Evolutionary conservation across 2,797 vertebrate species (phyloP).

Genomic region (Toxotes lorentzi): DNA sequence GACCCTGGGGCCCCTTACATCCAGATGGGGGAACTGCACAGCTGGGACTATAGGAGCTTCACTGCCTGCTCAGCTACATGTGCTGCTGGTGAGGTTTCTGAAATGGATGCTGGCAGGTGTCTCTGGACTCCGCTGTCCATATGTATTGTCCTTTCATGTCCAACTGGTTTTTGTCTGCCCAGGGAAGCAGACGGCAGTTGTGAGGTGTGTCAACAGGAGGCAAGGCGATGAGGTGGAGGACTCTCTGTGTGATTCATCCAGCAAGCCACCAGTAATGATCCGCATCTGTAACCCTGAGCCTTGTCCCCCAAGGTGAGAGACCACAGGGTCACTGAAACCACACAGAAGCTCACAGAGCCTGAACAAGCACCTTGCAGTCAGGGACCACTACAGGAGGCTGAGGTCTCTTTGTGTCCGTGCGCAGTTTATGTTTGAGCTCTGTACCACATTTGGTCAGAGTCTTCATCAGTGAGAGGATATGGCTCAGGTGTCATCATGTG

Average conservation of each 20-base stretch:
- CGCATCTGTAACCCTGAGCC: slow-evolving; percentile 87
- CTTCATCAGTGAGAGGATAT: too few species aligned
- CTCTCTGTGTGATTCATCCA: slow-evolving; percentile 83
- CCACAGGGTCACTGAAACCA: background rate
- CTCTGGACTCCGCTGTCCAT: background rate
- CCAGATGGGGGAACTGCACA: slow-evolving; percentile 73
- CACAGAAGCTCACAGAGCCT: background rate
- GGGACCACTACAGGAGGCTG: background rate
- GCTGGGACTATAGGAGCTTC: slow-evolving; percentile 93
- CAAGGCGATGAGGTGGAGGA: slow-evolving; percentile 84
- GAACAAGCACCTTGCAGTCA: background rate
- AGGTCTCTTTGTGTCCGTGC: background rate
- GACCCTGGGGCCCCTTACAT: slow-evolving; percentile 40
- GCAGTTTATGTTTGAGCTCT: background rate
- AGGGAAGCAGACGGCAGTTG: slow-evolving; percentile 91
- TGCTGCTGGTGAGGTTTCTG: slow-evolving; percentile 85
- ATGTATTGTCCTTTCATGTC: background rate
- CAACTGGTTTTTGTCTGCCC: slow-evolving; percentile 3
- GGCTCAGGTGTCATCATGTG: too few species aligned
- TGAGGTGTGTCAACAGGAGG: slow-evolving; percentile 87
- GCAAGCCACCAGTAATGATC: slow-evolving; percentile 85
- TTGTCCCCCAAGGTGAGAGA: slow-evolving; percentile 89
- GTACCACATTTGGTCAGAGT: too few species aligned
- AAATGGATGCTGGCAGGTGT: background rate
- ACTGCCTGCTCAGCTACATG: slow-evolving; percentile 90